Evolutionary conservation across 2,797 vertebrate species (phyloP).

Genomic region (Nothura maculosa): DNA sequence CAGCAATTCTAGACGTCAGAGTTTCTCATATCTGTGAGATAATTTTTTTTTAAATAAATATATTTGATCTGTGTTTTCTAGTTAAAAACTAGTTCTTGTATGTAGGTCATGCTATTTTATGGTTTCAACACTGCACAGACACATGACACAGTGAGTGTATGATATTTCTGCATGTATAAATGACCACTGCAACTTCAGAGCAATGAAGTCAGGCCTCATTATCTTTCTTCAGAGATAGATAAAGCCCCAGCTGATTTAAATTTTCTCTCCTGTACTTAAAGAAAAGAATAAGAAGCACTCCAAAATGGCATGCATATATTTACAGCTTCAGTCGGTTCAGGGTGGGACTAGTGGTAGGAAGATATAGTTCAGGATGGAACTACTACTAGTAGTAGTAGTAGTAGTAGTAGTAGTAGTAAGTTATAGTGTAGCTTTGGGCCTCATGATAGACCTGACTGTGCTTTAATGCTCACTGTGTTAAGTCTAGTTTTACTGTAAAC

Average conservation of each 20-base stretch:
- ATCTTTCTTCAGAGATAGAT: neutral
- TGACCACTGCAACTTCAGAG: neutral
- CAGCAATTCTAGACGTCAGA: neutral
- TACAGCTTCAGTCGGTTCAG: neutral
- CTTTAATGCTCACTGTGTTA: neutral
- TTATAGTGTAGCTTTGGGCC: neutral
- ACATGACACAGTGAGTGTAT: neutral
- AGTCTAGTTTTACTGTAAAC: neutral
- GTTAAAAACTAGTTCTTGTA: neutral
- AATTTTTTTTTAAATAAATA: neutral
- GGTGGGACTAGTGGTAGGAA: neutral
- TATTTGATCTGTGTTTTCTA: neutral
- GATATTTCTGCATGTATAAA: neutral
- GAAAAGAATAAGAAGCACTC: neutral
- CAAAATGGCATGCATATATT: neutral
- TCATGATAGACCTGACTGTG: neutral
- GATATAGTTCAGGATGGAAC: neutral
- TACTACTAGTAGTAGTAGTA: no score
- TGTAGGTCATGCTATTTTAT: rapidly evolving
- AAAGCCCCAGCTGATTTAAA: neutral
- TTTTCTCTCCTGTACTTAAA: neutral
- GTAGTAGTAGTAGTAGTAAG: neutral
- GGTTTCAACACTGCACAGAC: neutral
- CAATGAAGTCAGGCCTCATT: neutral
- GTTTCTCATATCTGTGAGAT: neutral